Percentiles rank a stretch among this genome's conserved stretches.
Evolutionary conservation across 2,888 invertebrate genomes (phyloP).

Genomic region (Gonocerus acuteangulatus): DNA sequence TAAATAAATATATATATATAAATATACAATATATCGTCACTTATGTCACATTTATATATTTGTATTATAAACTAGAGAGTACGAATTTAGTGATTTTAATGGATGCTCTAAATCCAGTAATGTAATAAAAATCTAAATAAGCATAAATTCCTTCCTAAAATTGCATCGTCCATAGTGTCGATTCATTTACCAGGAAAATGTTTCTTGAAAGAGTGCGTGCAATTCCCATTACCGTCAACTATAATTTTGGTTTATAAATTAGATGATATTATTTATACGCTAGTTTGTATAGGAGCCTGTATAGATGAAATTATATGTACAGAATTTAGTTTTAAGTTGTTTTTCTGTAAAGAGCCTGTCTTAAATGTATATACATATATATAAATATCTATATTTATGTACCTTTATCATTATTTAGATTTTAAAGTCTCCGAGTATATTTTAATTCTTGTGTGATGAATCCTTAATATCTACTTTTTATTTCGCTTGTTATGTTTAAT

Average conservation of each 20-base stretch:
- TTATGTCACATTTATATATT: constrained; percentile 33
- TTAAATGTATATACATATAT: constrained; percentile 9
- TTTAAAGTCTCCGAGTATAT: background rate
- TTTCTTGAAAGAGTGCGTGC: constrained; percentile 31
- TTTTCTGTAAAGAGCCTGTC: constrained; percentile 2
- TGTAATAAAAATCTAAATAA: constrained; percentile 1
- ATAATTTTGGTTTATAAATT: constrained; percentile 24
- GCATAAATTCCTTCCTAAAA: constrained; percentile 30
- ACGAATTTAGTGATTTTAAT: constrained; percentile 29
- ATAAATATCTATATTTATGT: background rate
- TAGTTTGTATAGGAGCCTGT: constrained; percentile 34
- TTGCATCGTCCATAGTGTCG: constrained; percentile 22
- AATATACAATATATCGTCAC: constrained; percentile 12
- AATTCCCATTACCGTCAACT: constrained; percentile 33
- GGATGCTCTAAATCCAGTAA: constrained; percentile 20
- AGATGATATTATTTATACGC: constrained; percentile 33
- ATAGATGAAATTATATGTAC: constrained; percentile 32
- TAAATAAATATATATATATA: constrained; percentile 19
- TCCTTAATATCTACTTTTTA: background rate
- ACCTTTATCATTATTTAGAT: background rate
- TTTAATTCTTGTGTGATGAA: background rate
- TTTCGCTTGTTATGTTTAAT: background rate
- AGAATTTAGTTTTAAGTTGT: constrained; percentile 16
- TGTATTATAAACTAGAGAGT: constrained; percentile 27
- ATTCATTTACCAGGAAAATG: constrained; percentile 13